Evolutionary conservation across 1,140 invertebrate genomes (phyloP), one percentile per base, ranked within the genome.

Genomic region (Drosophila ananassae): DNA sequence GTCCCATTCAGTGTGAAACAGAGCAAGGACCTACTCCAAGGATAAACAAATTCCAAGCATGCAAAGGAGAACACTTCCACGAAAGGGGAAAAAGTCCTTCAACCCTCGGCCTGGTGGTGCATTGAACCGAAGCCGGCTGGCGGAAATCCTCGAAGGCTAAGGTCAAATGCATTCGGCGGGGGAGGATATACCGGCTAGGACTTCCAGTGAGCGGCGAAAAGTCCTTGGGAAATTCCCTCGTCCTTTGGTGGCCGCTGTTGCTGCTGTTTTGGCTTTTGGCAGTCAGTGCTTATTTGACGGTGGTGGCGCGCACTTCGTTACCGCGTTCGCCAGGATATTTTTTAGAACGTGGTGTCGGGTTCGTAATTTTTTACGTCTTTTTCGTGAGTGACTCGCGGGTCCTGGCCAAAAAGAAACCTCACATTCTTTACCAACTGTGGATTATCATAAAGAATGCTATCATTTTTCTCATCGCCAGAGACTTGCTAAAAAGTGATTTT

Each of bases 381-480:
- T 74, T 59, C 46, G 61, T 64, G 61, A 62, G 73, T 67, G 56
- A 54, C 51, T 73, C 66, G 25, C 39, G 17, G 41, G 64, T 54
- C 47, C 44, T 61, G 54, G 25, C 46, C 46, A 74, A 58, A 58
- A 48, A 37, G 71, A 62, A 69, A 57, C 41, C 2, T 10, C 1
- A 25, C 79, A 83, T 89, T 83, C 68, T 77, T 89, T 89, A 67
- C 34, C 79, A 77, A 77, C 83, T 77, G 68, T 83, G 83, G 83
- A 89, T 89, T 84, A 84, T 64, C 72, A 61, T 84, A 76, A 83
- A 79, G 76, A 73, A 79, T 73, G 57, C 47, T 59, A 22, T 13
- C 30, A 34, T 48, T 47, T 46, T 53, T 24, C 34, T 22, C 3
- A 28, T 17, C 24, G 28, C 50, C 44, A 48, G 25, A 25, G 25